phyloP scores from a whole-genome alignment of 2,113 vertebrate genomes.

The Azemiops feae region DNA sequence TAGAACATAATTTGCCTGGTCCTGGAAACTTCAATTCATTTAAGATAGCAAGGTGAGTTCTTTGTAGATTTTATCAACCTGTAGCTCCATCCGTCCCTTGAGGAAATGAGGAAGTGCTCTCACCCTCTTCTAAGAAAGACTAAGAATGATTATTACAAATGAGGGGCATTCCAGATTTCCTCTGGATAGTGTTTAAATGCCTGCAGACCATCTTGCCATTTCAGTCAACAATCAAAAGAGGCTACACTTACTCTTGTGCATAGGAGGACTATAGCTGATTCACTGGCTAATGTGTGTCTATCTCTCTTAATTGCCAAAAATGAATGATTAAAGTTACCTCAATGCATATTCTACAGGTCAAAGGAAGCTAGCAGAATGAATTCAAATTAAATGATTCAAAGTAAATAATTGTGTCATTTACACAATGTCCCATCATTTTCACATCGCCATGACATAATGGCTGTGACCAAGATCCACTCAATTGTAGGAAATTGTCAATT shows the following conservation, averaged over 20 bases:
- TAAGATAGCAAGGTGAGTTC: not conserved
- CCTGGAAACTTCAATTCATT: not conserved
- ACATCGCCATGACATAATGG: not conserved
- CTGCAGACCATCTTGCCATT: slow-evolving; percentile 1
- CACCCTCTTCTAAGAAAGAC: not conserved
- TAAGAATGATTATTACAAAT: slow-evolving; percentile 11
- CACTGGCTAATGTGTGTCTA: rapidly evolving
- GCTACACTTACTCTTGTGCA: slow-evolving; percentile 14
- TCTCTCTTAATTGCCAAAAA: not conserved
- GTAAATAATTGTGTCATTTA: not conserved
- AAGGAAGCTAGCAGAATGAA: not conserved
- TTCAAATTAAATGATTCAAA: not conserved
- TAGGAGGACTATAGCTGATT: not conserved
- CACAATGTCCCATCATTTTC: not conserved
- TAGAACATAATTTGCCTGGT: not conserved
- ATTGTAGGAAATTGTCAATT: not conserved
- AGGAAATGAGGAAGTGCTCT: not conserved
- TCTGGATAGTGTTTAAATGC: slow-evolving; percentile 32
- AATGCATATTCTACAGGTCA: not conserved
- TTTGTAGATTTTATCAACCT: not conserved
- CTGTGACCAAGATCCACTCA: not conserved
- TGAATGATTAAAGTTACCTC: not conserved
- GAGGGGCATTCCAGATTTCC: slow-evolving; percentile 45
- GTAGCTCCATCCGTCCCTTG: not conserved
- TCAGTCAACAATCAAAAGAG: not conserved